Evolutionary conservation across 2,113 vertebrate species (phyloP).

Genomic region (Nicator chloris): DNA sequence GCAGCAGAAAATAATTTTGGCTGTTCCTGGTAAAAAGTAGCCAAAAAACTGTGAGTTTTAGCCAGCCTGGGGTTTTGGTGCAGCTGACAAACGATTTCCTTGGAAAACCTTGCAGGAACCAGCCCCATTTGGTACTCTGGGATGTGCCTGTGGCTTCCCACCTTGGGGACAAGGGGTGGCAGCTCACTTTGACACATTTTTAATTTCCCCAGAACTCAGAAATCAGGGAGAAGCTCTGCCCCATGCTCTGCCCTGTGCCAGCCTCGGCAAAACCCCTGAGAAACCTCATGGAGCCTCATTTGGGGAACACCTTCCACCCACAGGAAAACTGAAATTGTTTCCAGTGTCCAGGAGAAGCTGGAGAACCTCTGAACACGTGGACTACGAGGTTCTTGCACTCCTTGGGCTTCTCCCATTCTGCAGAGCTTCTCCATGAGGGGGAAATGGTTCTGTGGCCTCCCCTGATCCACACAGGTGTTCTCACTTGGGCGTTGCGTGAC

Average conservation of each 20-base stretch:
- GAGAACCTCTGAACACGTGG: neutral
- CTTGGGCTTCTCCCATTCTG: neutral
- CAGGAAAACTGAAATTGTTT: accelerated
- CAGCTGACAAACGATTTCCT: neutral
- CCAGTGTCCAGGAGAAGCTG: neutral
- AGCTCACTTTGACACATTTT: neutral
- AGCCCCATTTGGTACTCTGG: accelerated
- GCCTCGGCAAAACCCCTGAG: neutral
- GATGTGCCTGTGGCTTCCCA: neutral
- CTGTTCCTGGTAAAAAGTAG: neutral
- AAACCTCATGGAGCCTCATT: accelerated
- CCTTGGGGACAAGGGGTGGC: neutral
- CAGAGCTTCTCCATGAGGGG: neutral
- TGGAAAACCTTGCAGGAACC: accelerated
- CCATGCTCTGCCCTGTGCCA: accelerated
- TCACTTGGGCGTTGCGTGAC: accelerated
- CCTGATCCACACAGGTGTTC: accelerated
- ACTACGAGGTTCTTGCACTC: accelerated
- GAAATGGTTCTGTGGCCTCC: neutral
- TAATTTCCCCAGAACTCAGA: neutral
- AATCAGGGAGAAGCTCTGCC: neutral
- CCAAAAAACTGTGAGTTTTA: accelerated
- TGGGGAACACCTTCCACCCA: neutral
- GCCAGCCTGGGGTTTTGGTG: neutral
- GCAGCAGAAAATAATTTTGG: neutral